Evolutionary conservation across 2,797 vertebrate genomes (phyloP).

Genomic region (Acomys russatus): DNA sequence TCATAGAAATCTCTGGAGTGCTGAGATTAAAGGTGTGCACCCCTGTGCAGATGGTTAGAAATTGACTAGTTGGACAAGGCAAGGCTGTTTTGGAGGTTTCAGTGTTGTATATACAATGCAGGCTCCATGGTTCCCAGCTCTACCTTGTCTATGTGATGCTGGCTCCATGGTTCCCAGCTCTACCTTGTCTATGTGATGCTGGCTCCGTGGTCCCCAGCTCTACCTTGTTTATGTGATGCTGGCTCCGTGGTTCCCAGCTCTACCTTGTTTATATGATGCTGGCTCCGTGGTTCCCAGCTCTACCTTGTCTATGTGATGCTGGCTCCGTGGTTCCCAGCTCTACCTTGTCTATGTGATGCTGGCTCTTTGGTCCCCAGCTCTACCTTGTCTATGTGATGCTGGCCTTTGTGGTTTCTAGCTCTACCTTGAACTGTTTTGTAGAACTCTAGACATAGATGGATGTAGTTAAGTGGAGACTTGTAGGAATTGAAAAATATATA

Average conservation of each 20-base stretch:
- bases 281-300: not conserved
- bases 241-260: no score
- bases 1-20: not conserved
- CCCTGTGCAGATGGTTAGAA: not conserved
- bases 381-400: not conserved
- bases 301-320: not conserved
- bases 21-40: no score
- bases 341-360: not conserved
- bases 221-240: not conserved
- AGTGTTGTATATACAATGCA: not conserved
- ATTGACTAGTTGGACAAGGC: not conserved
- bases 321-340: not conserved
- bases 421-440: not conserved
- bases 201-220: not conserved
- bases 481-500: not conserved
- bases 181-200: not conserved
- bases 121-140: not conserved
- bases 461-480: not conserved
- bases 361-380: no score
- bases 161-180: not conserved
- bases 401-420: not conserved
- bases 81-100: constrained; percentile 5
- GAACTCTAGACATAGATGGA: not conserved
- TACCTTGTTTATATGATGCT: not conserved
- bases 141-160: not conserved